A percentile compares a stretch with the other conserved stretches of the same genome.
Evolutionary conservation across 2,888 invertebrate species (phyloP).

Genomic region (Drosophila falleni): DNA sequence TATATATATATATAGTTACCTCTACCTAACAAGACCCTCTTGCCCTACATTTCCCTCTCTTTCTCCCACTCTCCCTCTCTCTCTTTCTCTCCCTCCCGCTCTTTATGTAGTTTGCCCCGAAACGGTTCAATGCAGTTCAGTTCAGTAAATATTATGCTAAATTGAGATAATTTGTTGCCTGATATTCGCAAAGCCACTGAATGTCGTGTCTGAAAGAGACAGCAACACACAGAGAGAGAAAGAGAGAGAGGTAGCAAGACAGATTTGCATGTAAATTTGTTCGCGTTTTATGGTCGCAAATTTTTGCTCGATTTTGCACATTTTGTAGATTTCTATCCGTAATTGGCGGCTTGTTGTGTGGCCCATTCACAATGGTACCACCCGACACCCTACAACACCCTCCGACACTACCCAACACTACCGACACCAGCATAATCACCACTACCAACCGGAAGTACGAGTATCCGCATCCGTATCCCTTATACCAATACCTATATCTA

Average conservation of each 20-base stretch:
- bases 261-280: constrained; percentile 77
- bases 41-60: neutral
- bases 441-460: constrained; percentile 42
- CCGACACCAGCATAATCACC: neutral
- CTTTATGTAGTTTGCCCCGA: constrained; percentile 14
- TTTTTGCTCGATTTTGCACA: constrained; percentile 79
- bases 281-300: constrained; percentile 77
- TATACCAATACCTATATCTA: constrained; percentile 12
- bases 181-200: constrained; percentile 45
- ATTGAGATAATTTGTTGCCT: constrained; percentile 78
- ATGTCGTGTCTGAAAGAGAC: neutral
- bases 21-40: neutral
- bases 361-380: constrained; percentile 44
- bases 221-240: constrained; percentile 15
- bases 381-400: neutral
- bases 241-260: constrained; percentile 11
- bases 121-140: constrained; percentile 74
- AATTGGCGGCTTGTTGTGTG: constrained; percentile 78
- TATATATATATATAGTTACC: neutral
- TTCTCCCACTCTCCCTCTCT: neutral
- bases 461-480: constrained; percentile 52
- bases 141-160: constrained; percentile 78
- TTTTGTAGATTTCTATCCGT: constrained; percentile 78
- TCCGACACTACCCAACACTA: neutral
- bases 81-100: neutral